These are phyloP conservation scores for Protonemura montana DNA, from an alignment of 2,888 invertebrate species.

Conservation along the genomic window DNA sequence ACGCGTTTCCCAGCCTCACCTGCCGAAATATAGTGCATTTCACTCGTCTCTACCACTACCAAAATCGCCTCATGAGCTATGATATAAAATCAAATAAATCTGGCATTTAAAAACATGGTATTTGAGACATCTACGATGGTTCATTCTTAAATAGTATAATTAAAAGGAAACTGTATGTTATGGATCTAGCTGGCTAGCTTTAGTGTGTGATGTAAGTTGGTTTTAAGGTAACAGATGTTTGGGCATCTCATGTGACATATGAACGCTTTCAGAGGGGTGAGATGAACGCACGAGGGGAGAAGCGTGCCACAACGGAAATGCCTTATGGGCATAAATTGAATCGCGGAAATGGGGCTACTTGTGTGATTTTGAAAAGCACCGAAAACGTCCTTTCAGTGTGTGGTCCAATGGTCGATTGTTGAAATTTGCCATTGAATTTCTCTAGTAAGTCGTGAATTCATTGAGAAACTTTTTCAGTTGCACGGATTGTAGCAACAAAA, in stretches of 20 bases:
- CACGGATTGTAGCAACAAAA: background rate
- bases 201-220: background rate
- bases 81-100: background rate
- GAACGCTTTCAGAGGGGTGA: background rate
- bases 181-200: background rate
- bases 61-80: background rate
- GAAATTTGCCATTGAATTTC: background rate
- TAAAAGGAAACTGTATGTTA: background rate
- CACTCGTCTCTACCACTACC: background rate
- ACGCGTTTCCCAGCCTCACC: background rate
- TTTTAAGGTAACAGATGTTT: background rate
- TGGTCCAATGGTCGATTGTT: background rate
- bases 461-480: background rate
- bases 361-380: background rate
- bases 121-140: background rate
- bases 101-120: background rate
- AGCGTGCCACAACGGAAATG: background rate
- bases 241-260: background rate
- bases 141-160: background rate
- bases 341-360: background rate
- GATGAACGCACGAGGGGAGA: background rate
- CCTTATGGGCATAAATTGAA: background rate
- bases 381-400: background rate
- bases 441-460: background rate
- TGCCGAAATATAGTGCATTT: conserved; percentile 1